Conservation (phyloP, 2,888 invertebrate genomes). For the Anthophora plumipes region DNA sequence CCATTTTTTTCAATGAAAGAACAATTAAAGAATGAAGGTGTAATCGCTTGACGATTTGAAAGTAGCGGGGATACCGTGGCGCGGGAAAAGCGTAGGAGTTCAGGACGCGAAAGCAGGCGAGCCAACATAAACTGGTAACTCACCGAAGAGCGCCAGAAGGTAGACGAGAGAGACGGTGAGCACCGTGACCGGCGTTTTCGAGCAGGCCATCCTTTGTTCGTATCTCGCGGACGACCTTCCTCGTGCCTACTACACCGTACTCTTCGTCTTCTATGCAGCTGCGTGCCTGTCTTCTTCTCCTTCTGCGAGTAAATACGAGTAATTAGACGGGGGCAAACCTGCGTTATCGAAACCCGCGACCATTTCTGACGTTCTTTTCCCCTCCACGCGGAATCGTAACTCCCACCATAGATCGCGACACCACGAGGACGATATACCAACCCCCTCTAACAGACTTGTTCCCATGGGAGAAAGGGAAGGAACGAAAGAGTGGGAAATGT, state of each 20-base stretch:
- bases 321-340: conserved; percentile 76
- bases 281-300: conserved; percentile 70
- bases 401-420: conserved; percentile 14
- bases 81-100: conserved; percentile 1
- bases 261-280: conserved; percentile 56
- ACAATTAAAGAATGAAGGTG: conserved; percentile 1
- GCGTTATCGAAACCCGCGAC: conserved; percentile 72
- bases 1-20: too few species aligned
- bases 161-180: conserved; percentile 77
- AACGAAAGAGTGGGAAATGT: conserved; percentile 19
- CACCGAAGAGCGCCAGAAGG: conserved; percentile 80
- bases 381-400: conserved; percentile 3
- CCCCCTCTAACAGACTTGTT: conserved; percentile 5
- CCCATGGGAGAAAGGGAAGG: neutral
- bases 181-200: conserved; percentile 70
- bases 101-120: conserved; percentile 43
- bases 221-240: conserved; percentile 68
- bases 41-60: conserved; percentile 18
- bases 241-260: conserved; percentile 62
- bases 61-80: conserved; percentile 20
- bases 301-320: conserved; percentile 80
- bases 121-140: conserved; percentile 70
- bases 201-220: conserved; percentile 72
- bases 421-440: conserved; percentile 33
- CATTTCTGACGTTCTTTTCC: conserved; percentile 30